Conservation (phyloP, 2,888 invertebrate genomes). For the Vanessa cardui region DNA sequence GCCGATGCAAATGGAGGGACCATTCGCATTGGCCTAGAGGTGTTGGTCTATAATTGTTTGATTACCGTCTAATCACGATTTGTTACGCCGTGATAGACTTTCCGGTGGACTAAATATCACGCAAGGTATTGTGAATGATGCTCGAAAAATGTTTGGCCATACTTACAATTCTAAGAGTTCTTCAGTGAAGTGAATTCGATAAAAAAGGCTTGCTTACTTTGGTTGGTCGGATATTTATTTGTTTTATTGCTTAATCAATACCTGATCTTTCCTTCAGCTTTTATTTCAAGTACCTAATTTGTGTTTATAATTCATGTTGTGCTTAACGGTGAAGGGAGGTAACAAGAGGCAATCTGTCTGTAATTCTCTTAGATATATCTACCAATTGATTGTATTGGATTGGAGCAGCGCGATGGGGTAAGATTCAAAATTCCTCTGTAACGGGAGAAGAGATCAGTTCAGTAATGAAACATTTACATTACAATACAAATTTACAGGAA, state of each 20-base stretch:
- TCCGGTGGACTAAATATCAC: conserved; percentile 4
- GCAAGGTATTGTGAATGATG: not conserved
- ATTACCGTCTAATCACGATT: conserved; percentile 66
- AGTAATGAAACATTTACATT: too few species aligned
- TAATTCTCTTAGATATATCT: too few species aligned
- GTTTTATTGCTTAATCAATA: not conserved
- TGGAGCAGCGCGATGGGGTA: too few species aligned
- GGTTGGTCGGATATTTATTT: not conserved
- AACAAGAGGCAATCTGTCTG: too few species aligned
- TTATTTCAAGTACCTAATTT: not conserved
- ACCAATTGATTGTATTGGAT: too few species aligned
- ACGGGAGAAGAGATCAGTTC: too few species aligned
- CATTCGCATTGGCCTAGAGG: conserved; percentile 9
- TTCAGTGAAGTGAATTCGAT: not conserved
- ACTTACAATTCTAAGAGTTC: not conserved
- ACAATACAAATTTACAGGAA: too few species aligned
- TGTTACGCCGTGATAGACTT: conserved; percentile 50
- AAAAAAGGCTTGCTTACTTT: not conserved
- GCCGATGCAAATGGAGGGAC: conserved; percentile 1
- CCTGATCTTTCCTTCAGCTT: not conserved
- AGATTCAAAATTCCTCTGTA: too few species aligned
- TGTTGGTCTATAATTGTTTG: conserved; percentile 58
- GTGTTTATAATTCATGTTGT: too few species aligned
- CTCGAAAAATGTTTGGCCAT: conserved; percentile 1
- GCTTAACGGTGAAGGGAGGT: too few species aligned